Base-by-base conservation (phyloP, 2,888 invertebrate genomes). In the Cheiracanthium punctorium region DNA sequence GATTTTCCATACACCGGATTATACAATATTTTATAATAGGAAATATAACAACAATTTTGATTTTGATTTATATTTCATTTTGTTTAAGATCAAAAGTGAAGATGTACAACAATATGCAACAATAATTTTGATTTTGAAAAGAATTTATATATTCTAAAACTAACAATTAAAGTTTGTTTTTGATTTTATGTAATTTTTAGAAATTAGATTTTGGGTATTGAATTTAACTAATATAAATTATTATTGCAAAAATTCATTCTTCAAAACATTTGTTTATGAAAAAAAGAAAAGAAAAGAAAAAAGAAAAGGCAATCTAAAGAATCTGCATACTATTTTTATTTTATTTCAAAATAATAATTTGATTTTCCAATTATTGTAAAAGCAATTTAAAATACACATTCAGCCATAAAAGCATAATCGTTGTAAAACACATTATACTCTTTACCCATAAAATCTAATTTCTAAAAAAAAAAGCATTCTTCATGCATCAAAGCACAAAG, bases 1-100 rank as follows among this genome's bases (percentile, higher is more conserved):
- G 75, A 85, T 85, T 85, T 74, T 80, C 28, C 1, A 29, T 43
- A 85, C 84, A 85, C 84, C 84, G 84, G 84, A 58, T 67, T 67
- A 58, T 41, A 70, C 24, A 33, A n/a, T 4, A 32, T 30, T 20
- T 32, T 32, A 4, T n/a, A 4, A 24, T 24, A 58, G 58, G 58
- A 24, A 58, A 58, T 58, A 24, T 17, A 58, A 58, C 58, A 58
- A 58, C 58, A 43, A 72, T 48, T 72, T 48, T 72, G 72, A 72
- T 72, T 72, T 72, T 72, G 72, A 72, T 72, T 72, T 72, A n/a
- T n/a, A n/a, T n/a, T 28, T 20, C 20, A 24, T 24, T 20, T 20
- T 24, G 58, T 24, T 58, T 58, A 24, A 5, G 17, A 17, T 48
- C 17, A 48, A 48, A 24, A 58, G 24, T 37, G 24, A 2, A 58